Evolutionary conservation across 1,140 invertebrate genomes (phyloP).

Genomic region (Manduca sexta): DNA sequence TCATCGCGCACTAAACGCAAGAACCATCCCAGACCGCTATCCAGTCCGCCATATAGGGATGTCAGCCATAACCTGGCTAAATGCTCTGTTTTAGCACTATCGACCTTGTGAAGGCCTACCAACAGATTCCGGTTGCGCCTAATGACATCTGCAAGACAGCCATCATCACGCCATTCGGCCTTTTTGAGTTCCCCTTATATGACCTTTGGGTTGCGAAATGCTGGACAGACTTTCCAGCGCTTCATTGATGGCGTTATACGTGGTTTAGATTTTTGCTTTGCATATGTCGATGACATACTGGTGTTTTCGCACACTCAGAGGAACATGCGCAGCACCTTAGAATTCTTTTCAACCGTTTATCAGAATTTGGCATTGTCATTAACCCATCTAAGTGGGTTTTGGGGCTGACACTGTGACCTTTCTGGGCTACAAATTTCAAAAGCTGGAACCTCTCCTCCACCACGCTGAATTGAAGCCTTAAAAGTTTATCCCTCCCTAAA

Average conservation of each 20-base stretch:
- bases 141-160: not conserved
- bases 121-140: not conserved
- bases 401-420: not conserved
- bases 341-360: not conserved
- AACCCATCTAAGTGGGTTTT: not conserved
- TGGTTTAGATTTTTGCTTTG: not conserved
- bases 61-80: constrained; percentile 4
- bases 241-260: not conserved
- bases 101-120: not conserved
- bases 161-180: constrained; percentile 2
- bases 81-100: not conserved
- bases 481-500: no score
- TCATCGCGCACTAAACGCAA: constrained; percentile 2
- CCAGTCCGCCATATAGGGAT: constrained; percentile 5
- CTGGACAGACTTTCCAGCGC: constrained; percentile 1
- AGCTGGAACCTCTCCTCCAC: not conserved
- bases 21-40: constrained; percentile 1
- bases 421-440: not conserved
- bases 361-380: not conserved
- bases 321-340: no score
- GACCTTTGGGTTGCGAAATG: not conserved
- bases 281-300: not conserved
- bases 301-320: not conserved
- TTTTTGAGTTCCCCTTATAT: constrained; percentile 2
- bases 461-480: no score